Evolutionary conservation across 2,113 vertebrate genomes (phyloP).

Genomic region (Phyllopteryx taeniolatus): DNA sequence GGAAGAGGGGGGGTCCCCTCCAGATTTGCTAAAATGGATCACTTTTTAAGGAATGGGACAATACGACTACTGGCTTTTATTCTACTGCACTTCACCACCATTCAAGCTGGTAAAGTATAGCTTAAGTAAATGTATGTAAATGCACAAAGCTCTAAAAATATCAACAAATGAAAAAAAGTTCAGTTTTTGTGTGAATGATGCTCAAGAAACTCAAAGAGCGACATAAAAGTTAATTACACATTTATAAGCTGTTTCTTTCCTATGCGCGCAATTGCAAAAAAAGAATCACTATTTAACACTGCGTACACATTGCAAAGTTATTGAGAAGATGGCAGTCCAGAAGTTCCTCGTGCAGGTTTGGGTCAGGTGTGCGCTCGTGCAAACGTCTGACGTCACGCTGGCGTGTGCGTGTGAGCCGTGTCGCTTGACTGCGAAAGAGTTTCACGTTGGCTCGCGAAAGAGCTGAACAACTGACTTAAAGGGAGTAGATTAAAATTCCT

Average conservation of each 20-base stretch:
- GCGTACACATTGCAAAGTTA: not conserved
- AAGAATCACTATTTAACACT: not conserved
- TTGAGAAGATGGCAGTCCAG: not conserved
- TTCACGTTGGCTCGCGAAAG: slow-evolving; percentile 68
- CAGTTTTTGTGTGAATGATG: not conserved
- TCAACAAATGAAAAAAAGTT: not conserved
- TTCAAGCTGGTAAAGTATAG: slow-evolving; percentile 69
- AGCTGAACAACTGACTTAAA: slow-evolving; percentile 48
- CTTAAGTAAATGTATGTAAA: not conserved
- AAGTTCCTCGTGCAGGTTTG: not conserved
- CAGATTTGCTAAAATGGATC: slow-evolving; percentile 63
- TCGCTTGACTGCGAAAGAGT: slow-evolving; percentile 67
- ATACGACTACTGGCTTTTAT: slow-evolving; percentile 52
- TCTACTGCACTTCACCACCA: slow-evolving; percentile 47
- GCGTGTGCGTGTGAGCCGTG: slow-evolving; percentile 69
- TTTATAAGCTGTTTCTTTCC: no score
- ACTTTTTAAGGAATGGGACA: slow-evolving; percentile 55
- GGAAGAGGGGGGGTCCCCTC: slow-evolving; percentile 46
- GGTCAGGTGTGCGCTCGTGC: slow-evolving; percentile 24
- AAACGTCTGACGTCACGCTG: slow-evolving; percentile 64
- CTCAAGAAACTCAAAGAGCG: not conserved
- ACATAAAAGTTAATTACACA: no score
- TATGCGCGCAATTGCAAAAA: no score
- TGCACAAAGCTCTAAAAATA: not conserved
- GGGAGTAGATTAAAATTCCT: slow-evolving; percentile 73